Evolutionary conservation across 2,113 vertebrate genomes (phyloP).

Genomic region (cattle (Bos taurus)): ARS-UCD2.0 NC_037338.1:33437501-33438000

Average conservation of each 20-base stretch:
- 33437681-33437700: neutral
- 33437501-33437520: neutral
- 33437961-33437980: neutral
- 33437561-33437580: neutral
- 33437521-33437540: accelerated
- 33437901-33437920: neutral
- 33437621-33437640: neutral
- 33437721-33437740: neutral
- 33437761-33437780: neutral
- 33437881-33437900: neutral
- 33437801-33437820: neutral
- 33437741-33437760: neutral
- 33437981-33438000: neutral
- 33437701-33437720: neutral
- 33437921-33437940: neutral
- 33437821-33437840: neutral
- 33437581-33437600: neutral
- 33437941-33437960: neutral
- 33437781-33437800: neutral
- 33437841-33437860: neutral
- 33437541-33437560: neutral
- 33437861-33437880: neutral
- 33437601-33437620: neutral
- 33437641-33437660: neutral
- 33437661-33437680: neutral